Evolutionary conservation across 2,113 vertebrate genomes (phyloP).

Genomic region (Vidua chalybeata): DNA sequence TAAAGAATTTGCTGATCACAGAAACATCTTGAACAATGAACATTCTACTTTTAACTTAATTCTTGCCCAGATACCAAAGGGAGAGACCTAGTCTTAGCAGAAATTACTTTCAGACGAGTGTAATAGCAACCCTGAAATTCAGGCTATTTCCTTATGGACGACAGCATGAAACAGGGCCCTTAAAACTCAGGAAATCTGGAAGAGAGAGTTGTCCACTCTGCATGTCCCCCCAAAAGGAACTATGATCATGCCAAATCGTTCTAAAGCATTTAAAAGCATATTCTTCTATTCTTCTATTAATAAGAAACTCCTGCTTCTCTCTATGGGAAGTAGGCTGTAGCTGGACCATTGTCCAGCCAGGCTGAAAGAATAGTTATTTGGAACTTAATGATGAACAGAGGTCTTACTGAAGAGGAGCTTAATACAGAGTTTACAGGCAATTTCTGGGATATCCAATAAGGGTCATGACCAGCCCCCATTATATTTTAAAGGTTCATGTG

Average conservation of each 20-base stretch:
- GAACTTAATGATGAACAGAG: background rate
- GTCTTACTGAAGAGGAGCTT: background rate
- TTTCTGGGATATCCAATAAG: background rate
- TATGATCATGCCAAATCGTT: background rate
- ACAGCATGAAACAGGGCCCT: background rate
- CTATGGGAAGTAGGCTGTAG: background rate
- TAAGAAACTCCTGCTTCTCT: background rate
- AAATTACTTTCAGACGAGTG: background rate
- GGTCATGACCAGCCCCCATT: background rate
- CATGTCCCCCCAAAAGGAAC: background rate
- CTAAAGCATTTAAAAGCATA: background rate
- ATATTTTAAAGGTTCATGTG: background rate
- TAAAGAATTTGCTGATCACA: background rate
- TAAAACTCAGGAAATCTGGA: background rate
- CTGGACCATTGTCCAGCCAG: background rate
- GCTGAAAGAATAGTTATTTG: background rate
- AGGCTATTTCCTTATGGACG: accelerated
- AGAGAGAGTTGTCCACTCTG: background rate
- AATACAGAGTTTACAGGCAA: background rate
- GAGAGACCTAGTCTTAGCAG: background rate
- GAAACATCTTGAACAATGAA: background rate
- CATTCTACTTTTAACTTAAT: background rate
- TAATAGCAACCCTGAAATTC: background rate
- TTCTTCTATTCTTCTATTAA: background rate
- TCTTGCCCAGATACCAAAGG: background rate